Base-by-base conservation (phyloP, 2,888 invertebrate species). In the Meandrusa payeni region DNA sequence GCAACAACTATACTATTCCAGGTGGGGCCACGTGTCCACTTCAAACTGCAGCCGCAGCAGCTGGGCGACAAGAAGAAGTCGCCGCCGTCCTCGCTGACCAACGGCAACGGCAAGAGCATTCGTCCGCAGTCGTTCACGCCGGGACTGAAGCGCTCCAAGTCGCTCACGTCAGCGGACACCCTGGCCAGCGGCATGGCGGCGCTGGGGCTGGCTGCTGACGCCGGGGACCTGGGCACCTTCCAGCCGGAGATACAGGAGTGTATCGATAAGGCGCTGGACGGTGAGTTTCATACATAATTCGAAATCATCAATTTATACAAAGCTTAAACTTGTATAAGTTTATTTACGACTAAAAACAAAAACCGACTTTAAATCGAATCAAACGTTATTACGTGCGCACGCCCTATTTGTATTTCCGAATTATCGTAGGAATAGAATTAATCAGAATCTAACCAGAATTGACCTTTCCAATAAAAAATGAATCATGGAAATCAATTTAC, bases 111-210 rank as follows among this genome's bases (percentile, higher is more conserved):
- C 49, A 81, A 79, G 65, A 80, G 76, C 55, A 63, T 82, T 46
- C 76, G 85, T 23, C 81, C 85, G 17, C 83, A 79, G 61, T 69
- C 76, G 12, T 81, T 80, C 61, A 64, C 82, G 31, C 74, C 86
- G 5, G 79, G 89, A n/a, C 72, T 95, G 48, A 95, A 95, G 78
- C 89, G 95, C 32, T 95, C 95, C 47, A 95, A 95, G 76, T 95
- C 95, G 43, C 76, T 95, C 57, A 94, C 94, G 5, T 92, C 94
- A 0, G 92, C 94, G 0, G 95, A 95, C 64, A 91, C 93, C 5
- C 76, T 91, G 50, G 91, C 91, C 33, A 89, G 92, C 29, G 91
- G 92, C 9, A 90, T 91, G 74, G 92, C 92, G 19, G 89, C 92
- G n/a, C 76, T 92, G 54, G 91, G 91, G 0, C 74, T 92, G 19